Evolutionary conservation across 2,113 vertebrate genomes (phyloP), one percentile per base, ranked within the genome.

Genomic region (Acrocephalus arundinaceus): DNA sequence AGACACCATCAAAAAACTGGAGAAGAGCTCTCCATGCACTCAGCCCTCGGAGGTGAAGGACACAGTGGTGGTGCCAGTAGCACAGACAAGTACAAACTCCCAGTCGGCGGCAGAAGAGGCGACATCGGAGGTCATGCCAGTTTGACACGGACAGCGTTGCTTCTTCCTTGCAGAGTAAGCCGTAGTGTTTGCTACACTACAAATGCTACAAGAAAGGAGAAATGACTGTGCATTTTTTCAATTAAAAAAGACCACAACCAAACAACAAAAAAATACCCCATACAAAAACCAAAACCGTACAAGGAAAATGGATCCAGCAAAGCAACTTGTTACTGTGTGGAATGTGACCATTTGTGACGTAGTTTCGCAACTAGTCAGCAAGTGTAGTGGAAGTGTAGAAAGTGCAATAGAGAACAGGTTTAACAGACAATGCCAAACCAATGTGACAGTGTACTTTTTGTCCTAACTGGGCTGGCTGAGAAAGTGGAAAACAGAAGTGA

Each of bases 1-100:
- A 7, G 99, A 99, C 94, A 99, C 98, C 16, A 97, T 97, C 94
- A 98, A 98, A 98, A 99, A 98, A 87, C 52, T 90, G 90, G 97
- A 98, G 89, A 98, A 98, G 96, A 97, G 74, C 57, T 97, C 94
- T 55, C 91, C 68, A 0, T 93, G 95, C 76, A 75, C 92, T 3
- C 90, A 98, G 37, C 96, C 77, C 93, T 97, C 97, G 2, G 98
- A 98, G 31, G 90, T 59, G 68, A 98, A 98, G 52, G 98, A 98
- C 1, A 74, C 98, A 0, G 98, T 98, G 62, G 97, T 97, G 28
- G 98, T 98, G 78, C 98, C 98, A 1, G 94, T 98, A 18, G 89
- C 97, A 77, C 98, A 97, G 68, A 97, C 97, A 46, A 98, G 97
- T 90, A 96, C 97, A 88, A 98, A 98, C 93, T 97, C 98, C 4